Percentiles rank a stretch among this genome's conserved stretches.
phyloP scores from a whole-genome alignment of 2,113 vertebrate genomes.

The Cyanistes caeruleus region DNA sequence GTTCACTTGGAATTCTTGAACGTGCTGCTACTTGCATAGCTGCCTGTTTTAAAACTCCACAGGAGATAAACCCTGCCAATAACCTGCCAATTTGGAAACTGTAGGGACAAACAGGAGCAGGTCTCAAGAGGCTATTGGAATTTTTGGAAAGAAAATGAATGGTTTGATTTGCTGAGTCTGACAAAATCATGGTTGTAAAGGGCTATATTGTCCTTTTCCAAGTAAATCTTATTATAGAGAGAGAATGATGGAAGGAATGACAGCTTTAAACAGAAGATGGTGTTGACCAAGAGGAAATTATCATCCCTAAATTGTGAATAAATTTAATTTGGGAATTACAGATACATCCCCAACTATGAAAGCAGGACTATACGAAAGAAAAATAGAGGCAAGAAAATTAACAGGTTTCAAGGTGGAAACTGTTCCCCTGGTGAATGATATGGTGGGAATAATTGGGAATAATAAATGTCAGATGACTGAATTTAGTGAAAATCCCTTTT shows the following conservation, averaged over 20 bases:
- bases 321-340: neutral
- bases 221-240: neutral
- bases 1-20: neutral
- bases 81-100: neutral
- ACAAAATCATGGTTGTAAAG: neutral
- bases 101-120: neutral
- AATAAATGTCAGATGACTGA: neutral
- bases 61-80: neutral
- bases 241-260: neutral
- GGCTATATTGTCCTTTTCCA: neutral
- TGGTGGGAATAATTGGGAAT: accelerated
- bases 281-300: neutral
- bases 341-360: neutral
- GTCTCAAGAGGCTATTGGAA: neutral
- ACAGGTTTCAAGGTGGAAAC: neutral
- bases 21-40: neutral
- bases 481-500: neutral
- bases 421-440: neutral
- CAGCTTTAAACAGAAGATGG: neutral
- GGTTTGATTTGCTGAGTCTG: neutral
- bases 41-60: neutral
- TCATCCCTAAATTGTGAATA: neutral
- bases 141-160: neutral
- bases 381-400: neutral
- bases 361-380: neutral